Conservation (phyloP, 1,140 invertebrate genomes). For the Microvelia longipes region DNA sequence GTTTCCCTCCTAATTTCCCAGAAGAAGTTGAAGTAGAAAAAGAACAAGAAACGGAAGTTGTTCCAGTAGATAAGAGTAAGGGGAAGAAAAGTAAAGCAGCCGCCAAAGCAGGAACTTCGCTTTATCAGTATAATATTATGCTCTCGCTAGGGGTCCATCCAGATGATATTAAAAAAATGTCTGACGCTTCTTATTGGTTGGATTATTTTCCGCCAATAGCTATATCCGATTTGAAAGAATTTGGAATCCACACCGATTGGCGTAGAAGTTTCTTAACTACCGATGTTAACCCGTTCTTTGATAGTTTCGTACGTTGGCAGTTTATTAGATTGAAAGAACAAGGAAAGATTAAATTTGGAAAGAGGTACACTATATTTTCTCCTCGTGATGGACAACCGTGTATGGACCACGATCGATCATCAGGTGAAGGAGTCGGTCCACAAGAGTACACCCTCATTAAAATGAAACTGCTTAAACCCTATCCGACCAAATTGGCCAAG, state of each 20-base stretch:
- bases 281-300: conserved; percentile 93
- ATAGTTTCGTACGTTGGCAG: conserved; percentile 97
- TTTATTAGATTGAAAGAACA: conserved; percentile 73
- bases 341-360: conserved; percentile 72
- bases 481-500: conserved; percentile 55
- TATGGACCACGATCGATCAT: conserved; percentile 96
- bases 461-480: conserved; percentile 64
- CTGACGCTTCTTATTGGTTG: conserved; percentile 81
- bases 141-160: conserved; percentile 73
- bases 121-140: conserved; percentile 99
- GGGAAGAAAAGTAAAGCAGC: conserved; percentile 97
- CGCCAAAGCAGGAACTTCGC: conserved; percentile 74
- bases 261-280: conserved; percentile 93
- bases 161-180: conserved; percentile 85
- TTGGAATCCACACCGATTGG: conserved; percentile 94
- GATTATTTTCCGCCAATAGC: conserved; percentile 89
- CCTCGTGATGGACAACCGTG: conserved; percentile 95
- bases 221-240: conserved; percentile 66
- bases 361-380: conserved; percentile 93
- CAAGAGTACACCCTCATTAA: conserved; percentile 98
- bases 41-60: conserved; percentile 35
- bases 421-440: conserved; percentile 92
- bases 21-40: conserved; percentile 32
- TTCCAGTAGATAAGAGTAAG: conserved; percentile 88
- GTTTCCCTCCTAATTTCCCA: conserved; percentile 86